These are phyloP conservation scores for Lepidurus apus DNA, from an alignment of 1,140 invertebrate genomes.

Conservation along the genomic window DNA sequence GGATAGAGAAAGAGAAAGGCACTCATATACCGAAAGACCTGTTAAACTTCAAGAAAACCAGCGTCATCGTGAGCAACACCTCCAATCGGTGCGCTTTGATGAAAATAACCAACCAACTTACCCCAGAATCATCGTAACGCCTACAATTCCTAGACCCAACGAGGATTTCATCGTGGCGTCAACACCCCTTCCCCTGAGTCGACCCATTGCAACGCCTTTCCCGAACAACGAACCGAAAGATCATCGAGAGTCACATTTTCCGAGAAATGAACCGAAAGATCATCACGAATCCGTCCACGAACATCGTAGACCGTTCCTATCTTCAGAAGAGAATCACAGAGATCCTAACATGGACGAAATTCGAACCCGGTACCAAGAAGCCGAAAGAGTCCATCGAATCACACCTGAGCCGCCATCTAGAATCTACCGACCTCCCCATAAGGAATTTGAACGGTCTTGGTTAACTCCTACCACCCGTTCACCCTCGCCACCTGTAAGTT, in stretches of 20 bases:
- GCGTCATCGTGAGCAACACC: too few species aligned
- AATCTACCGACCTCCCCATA: neutral
- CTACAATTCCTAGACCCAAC: neutral
- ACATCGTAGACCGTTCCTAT: too few species aligned
- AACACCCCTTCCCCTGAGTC: neutral
- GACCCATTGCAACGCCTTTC: neutral
- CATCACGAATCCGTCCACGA: neutral
- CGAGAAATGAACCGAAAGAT: neutral
- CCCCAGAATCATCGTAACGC: neutral
- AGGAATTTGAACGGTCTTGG: neutral
- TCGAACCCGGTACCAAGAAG: neutral
- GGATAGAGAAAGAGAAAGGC: neutral
- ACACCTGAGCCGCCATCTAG: conserved; percentile 7
- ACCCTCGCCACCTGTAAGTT: neutral
- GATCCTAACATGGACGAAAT: neutral
- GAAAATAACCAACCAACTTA: neutral
- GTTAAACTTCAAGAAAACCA: too few species aligned
- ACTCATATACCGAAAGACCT: too few species aligned
- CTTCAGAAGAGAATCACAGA: neutral
- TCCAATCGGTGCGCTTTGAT: neutral
- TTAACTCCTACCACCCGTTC: neutral
- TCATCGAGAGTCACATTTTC: neutral
- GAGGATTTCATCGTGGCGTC: neutral
- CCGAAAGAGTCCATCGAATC: neutral
- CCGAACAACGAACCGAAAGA: neutral